Evolutionary conservation across 2,888 invertebrate genomes (phyloP), one percentile per base, ranked within the genome.

Genomic region (Latrodectus elegans): DNA sequence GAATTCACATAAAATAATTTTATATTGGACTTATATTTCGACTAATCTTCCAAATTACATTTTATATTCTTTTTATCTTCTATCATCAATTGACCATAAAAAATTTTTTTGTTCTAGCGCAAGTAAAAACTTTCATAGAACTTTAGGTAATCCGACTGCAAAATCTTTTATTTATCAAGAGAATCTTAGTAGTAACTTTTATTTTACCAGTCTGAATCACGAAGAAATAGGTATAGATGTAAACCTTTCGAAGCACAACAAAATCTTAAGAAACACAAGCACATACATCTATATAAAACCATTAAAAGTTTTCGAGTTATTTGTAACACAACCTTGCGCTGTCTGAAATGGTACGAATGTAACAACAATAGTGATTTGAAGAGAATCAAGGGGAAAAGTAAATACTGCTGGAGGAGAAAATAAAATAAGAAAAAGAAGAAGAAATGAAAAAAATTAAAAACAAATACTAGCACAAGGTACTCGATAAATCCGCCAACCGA

Each of bases 401-500:
- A 82, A 82, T 82, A 82, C 75, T 49, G 73, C 73, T 70, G 67
- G 9, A 51, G 73, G 73, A n/a, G 22, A 68, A 22, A 14, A 15
- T 38, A 51, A 64, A 70, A 51, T 70, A n/a, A n/a, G 52, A 71
- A 84, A 84, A 22, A 84, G 71, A 71, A 83, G 64, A 73, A 53
- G 67, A 68, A 74, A 74, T 17, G 49, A 78, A 53, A 68, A 78
- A 70, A 85, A 78, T 77, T 64, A 75, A 80, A 77, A 75, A 86
- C 64, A 86, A 72, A 71, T 77, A 68, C 71, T 75, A 60, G 72
- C 14, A 60, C 12, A 55, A 87, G 77, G 82, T 77, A 65, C 86
- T 87, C 86, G 81, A 87, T 87, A 87, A 87, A 81, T 87, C 86
- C 86, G 60, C 86, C 77, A 65, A 71, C 72, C 81, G 81, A 82